A percentile compares a stretch with the other conserved stretches of the same genome.
These are phyloP conservation scores for Aethes cnicana DNA, from an alignment of 2,888 invertebrate genomes.

Conservation along the genomic window DNA sequence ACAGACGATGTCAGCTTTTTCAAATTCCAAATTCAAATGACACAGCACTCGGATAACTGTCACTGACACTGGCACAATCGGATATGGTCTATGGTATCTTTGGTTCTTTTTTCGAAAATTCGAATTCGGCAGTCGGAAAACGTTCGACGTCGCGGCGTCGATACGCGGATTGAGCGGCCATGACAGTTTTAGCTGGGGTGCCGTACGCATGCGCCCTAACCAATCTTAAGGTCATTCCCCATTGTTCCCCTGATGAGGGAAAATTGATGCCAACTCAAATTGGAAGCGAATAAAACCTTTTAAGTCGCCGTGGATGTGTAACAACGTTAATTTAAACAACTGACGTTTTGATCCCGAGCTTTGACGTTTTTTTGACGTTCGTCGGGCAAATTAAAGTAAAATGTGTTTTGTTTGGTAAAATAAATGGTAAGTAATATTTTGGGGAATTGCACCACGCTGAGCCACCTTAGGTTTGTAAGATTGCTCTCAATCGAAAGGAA, in stretches of 20 bases:
- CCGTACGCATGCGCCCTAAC: conserved; percentile 62
- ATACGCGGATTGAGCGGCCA: conserved; percentile 77
- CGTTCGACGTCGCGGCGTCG: conserved; percentile 63
- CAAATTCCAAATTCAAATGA: conserved; percentile 33
- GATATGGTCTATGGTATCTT: conserved; percentile 15
- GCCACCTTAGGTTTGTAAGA: no score
- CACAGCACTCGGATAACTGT: conserved; percentile 32
- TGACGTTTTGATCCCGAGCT: conserved; percentile 16
- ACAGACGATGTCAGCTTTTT: conserved; percentile 51
- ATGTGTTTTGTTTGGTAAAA: background rate
- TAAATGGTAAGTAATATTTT: background rate
- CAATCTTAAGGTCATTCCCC: conserved; percentile 64
- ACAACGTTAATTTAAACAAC: conserved; percentile 28
- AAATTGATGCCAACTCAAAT: conserved; percentile 47
- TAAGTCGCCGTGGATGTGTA: conserved; percentile 34
- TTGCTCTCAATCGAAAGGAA: no score
- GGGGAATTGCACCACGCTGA: background rate
- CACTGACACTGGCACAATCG: conserved; percentile 35
- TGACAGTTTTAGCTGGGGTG: conserved; percentile 68
- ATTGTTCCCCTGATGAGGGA: conserved; percentile 60
- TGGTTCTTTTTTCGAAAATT: conserved; percentile 23
- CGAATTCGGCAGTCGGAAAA: conserved; percentile 37
- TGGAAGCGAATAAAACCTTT: conserved; percentile 56
- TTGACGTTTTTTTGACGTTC: conserved; percentile 7
- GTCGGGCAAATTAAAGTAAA: background rate